phyloP scores from a whole-genome alignment of 2,888 invertebrate species.

The Leucania comma region DNA sequence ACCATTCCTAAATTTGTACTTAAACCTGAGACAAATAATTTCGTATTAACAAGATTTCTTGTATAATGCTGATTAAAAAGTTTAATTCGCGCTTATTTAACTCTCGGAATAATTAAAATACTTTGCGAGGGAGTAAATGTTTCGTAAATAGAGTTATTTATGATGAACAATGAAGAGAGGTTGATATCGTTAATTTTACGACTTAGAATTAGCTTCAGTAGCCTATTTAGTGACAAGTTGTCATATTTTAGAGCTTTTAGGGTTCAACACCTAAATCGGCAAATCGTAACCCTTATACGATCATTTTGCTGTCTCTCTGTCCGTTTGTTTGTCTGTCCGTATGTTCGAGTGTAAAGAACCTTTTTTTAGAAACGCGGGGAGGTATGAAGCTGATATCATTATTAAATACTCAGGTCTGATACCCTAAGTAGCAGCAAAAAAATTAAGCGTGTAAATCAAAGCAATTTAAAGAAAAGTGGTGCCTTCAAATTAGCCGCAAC shows the following conservation, averaged over 20 bases:
- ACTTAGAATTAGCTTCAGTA: slow-evolving; percentile 32
- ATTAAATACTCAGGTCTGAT: no score
- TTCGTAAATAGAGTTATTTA: slow-evolving; percentile 62
- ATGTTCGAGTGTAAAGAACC: no score
- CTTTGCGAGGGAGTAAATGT: slow-evolving; percentile 58
- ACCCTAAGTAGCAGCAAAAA: no score
- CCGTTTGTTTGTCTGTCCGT: neutral
- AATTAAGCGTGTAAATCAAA: no score
- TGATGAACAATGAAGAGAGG: slow-evolving; percentile 43
- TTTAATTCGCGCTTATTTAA: slow-evolving; percentile 72
- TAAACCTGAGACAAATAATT: slow-evolving; percentile 77
- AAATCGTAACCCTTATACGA: no score
- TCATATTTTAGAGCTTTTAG: neutral
- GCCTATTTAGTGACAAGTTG: slow-evolving; percentile 9
- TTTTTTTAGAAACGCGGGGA: no score
- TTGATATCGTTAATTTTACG: slow-evolving; percentile 54
- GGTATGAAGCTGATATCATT: no score
- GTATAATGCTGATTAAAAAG: slow-evolving; percentile 71
- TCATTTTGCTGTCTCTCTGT: no score
- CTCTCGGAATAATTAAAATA: slow-evolving; percentile 65
- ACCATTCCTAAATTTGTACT: slow-evolving; percentile 72
- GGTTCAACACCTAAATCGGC: no score
- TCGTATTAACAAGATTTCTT: slow-evolving; percentile 76
- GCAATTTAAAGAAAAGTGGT: no score
- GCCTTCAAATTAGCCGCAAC: no score